These are phyloP conservation scores for Cotesia congregata DNA, from an alignment of 2,888 invertebrate species.

Conservation along the genomic window DNA sequence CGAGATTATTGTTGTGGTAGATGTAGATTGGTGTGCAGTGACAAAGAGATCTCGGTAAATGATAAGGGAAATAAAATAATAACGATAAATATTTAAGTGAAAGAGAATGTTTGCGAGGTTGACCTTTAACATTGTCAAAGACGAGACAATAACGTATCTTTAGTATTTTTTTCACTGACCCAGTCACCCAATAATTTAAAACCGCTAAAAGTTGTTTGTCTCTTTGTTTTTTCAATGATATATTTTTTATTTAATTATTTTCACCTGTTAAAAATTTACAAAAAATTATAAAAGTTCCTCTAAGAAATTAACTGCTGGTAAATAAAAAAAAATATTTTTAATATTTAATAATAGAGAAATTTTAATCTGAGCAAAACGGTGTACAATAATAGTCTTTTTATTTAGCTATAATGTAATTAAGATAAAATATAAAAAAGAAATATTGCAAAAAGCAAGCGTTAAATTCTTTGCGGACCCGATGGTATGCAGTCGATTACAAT, in stretches of 20 bases:
- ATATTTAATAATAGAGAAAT: no score
- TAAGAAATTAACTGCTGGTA: no score
- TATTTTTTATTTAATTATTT: not conserved
- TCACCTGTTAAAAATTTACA: not conserved
- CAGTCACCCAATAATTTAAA: slow-evolving; percentile 58
- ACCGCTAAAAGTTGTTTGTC: slow-evolving; percentile 29
- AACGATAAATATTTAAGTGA: slow-evolving; percentile 12
- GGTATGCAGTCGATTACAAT: slow-evolving; percentile 6
- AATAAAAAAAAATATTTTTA: no score
- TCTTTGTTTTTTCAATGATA: not conserved
- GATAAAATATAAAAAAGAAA: slow-evolving; percentile 6
- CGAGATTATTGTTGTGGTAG: not conserved
- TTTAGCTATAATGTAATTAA: not conserved
- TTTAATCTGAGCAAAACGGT: no score
- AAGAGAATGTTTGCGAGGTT: not conserved
- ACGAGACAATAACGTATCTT: slow-evolving; percentile 33
- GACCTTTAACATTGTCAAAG: slow-evolving; percentile 1
- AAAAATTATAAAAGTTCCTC: no score
- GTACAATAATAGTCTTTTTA: no score
- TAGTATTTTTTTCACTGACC: slow-evolving; percentile 44
- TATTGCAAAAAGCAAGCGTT: not conserved
- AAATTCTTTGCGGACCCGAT: not conserved
- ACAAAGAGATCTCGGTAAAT: slow-evolving; percentile 5
- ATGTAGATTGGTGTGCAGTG: not conserved
- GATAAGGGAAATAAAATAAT: slow-evolving; percentile 16